Evolutionary conservation across 1,140 invertebrate genomes (phyloP).

Genomic region (Glossosoma conforme): DNA sequence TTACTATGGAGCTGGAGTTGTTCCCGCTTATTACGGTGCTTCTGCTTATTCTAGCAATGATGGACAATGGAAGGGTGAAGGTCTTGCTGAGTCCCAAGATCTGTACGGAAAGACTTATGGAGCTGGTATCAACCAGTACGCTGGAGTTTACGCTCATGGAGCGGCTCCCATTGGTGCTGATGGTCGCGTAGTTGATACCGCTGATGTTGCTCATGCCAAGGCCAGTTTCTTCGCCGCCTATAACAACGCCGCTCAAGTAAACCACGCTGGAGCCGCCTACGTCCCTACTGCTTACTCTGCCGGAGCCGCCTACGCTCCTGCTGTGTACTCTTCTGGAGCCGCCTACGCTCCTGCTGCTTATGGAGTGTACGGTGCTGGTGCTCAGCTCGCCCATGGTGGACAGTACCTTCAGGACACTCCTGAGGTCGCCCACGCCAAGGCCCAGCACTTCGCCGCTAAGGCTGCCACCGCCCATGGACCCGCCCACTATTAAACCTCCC

Average conservation of each 20-base stretch:
- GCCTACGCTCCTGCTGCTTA: slow-evolving; percentile 41
- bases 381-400: neutral
- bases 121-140: slow-evolving; percentile 20
- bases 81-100: too few species aligned
- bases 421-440: slow-evolving; percentile 4
- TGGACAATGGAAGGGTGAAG: too few species aligned
- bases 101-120: slow-evolving; percentile 31
- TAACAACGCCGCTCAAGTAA: too few species aligned
- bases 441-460: neutral
- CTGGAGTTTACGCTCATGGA: slow-evolving; percentile 17
- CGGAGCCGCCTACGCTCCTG: too few species aligned
- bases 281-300: too few species aligned
- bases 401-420: too few species aligned
- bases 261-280: slow-evolving; percentile 31
- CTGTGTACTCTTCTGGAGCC: too few species aligned
- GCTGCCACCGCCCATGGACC: neutral
- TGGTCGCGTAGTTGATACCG: slow-evolving; percentile 42
- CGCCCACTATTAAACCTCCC: too few species aligned
- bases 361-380: slow-evolving; percentile 13
- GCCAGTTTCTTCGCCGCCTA: slow-evolving; percentile 44
- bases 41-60: too few species aligned
- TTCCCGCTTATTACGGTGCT: too few species aligned
- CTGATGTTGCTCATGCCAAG: slow-evolving; percentile 44
- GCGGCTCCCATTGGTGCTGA: slow-evolving; percentile 5
- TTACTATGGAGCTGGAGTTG: too few species aligned